Percentiles rank a stretch among this genome's conserved stretches.
Conservation (phyloP, 2,797 vertebrate species). For the Enteromius thamalakanensis region DNA sequence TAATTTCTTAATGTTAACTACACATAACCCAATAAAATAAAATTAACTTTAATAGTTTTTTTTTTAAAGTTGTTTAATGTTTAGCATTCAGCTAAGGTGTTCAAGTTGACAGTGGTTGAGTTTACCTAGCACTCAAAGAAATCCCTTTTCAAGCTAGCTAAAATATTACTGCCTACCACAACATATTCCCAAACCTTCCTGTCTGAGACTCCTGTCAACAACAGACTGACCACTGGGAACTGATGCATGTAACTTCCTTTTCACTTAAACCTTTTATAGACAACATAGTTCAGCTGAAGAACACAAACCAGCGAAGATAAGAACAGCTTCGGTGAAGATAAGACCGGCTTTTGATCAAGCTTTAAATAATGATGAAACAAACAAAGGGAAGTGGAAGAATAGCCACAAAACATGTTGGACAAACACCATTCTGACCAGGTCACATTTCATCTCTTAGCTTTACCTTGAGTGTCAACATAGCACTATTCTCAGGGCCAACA, state of each 20-base stretch:
- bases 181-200: slow-evolving; percentile 18
- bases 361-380: slow-evolving; percentile 73
- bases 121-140: slow-evolving; percentile 63
- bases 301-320: slow-evolving; percentile 18
- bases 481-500: slow-evolving; percentile 48
- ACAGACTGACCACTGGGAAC: slow-evolving; percentile 1
- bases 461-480: slow-evolving; percentile 45
- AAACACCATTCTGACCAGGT: slow-evolving; percentile 32
- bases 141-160: background rate
- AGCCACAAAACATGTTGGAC: slow-evolving; percentile 9
- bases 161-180: background rate
- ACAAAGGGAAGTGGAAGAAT: slow-evolving; percentile 22
- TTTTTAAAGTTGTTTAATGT: background rate
- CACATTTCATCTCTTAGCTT: slow-evolving; percentile 25
- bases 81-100: background rate
- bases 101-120: background rate
- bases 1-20: background rate
- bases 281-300: background rate
- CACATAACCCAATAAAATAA: background rate
- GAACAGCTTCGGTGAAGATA: slow-evolving; percentile 23
- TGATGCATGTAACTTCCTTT: background rate
- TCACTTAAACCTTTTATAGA: background rate
- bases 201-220: slow-evolving; percentile 56
- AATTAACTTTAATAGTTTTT: background rate
- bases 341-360: slow-evolving; percentile 68